Conservation (phyloP, 2,113 vertebrate species). For the Craseonycteris thonglongyai region DNA sequence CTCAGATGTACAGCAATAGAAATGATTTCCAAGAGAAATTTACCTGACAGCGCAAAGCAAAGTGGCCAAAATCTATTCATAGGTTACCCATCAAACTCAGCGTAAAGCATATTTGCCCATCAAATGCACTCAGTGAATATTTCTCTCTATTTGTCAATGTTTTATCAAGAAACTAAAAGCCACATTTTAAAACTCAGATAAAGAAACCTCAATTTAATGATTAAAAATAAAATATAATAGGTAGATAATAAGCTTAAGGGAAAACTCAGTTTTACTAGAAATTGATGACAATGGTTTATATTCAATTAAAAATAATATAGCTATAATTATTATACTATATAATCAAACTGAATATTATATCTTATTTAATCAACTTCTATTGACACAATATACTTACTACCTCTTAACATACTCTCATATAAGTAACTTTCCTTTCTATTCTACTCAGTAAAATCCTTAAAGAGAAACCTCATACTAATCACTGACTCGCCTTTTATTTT, state of each 20-base stretch:
- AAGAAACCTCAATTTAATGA: slow-evolving; percentile 63
- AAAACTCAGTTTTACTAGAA: background rate
- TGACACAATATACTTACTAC: background rate
- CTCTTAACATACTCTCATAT: background rate
- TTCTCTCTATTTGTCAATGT: slow-evolving; percentile 73
- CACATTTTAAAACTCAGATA: slow-evolving; percentile 63
- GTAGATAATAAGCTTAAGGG: background rate
- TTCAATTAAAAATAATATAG: background rate
- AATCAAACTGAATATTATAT: background rate
- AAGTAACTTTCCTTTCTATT: background rate
- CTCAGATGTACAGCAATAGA: slow-evolving; percentile 79
- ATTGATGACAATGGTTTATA: slow-evolving; percentile 24
- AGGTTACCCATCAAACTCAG: slow-evolving; percentile 67
- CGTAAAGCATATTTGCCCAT: slow-evolving; percentile 75
- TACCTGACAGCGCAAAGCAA: slow-evolving; percentile 76
- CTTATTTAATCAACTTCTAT: slow-evolving; percentile 9
- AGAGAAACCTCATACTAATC: background rate
- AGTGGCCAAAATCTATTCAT: slow-evolving; percentile 68
- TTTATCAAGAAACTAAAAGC: slow-evolving; percentile 73
- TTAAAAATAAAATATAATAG: slow-evolving; percentile 56
- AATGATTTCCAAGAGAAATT: slow-evolving; percentile 78
- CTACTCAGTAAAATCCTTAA: background rate
- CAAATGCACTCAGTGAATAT: slow-evolving; percentile 74
- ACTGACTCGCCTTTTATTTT: background rate
- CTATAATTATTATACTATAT: background rate